Conservation (phyloP, 2,888 invertebrate species). For the Heteromurus nitidus region DNA sequence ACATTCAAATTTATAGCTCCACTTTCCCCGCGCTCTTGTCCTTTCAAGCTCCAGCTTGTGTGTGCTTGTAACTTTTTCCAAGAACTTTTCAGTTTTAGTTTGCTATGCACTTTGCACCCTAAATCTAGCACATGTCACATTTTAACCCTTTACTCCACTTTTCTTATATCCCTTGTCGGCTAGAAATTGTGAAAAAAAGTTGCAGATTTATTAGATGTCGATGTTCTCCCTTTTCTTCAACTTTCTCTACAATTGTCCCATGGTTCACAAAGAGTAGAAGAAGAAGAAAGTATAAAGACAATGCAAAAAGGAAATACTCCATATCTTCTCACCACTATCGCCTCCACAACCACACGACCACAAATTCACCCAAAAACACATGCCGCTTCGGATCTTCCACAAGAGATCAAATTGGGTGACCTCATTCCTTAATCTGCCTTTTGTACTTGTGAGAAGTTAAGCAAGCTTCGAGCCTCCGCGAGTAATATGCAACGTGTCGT, state of each 20-base stretch:
- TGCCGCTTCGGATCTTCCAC: background rate
- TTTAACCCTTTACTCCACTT: conserved; percentile 1
- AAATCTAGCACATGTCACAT: conserved; percentile 25
- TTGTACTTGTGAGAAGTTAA: conserved; percentile 11
- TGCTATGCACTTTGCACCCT: no score
- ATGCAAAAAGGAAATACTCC: background rate
- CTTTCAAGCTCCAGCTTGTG: no score
- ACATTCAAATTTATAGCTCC: no score
- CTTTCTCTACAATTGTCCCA: background rate
- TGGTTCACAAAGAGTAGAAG: background rate
- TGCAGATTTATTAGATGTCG: conserved; percentile 49
- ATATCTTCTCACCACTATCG: no score
- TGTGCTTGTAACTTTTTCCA: no score
- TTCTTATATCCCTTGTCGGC: conserved; percentile 40
- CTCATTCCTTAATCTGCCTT: conserved; percentile 36
- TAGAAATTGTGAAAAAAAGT: conserved; percentile 23
- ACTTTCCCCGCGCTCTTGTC: no score
- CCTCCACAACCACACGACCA: background rate
- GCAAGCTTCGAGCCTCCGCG: conserved; percentile 12
- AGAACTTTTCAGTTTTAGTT: no score
- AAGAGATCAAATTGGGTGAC: conserved; percentile 45
- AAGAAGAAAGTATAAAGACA: conserved; percentile 20
- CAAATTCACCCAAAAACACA: background rate
- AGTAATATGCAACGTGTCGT: background rate
- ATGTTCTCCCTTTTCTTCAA: conserved; percentile 49